These are phyloP conservation scores for Eciton burchellii DNA, from an alignment of 1,140 invertebrate genomes.

Conservation along the genomic window DNA sequence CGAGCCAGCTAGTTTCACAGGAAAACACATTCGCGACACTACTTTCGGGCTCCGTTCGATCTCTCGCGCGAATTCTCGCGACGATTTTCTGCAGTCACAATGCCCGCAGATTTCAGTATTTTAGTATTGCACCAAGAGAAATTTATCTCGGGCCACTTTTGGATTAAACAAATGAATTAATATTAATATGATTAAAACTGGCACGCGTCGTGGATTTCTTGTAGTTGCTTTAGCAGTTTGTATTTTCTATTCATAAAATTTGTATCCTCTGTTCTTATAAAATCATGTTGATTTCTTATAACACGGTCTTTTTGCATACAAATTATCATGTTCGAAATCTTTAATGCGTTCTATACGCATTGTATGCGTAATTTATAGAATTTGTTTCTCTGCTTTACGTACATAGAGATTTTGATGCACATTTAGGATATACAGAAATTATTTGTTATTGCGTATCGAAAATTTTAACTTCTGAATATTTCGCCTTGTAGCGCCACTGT, in stretches of 20 bases:
- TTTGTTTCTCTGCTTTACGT: not conserved
- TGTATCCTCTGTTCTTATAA: too few relatives aligned
- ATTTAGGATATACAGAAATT: not conserved
- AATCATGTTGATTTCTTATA: not conserved
- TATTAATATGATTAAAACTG: not conserved
- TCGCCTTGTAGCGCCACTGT: constrained; percentile 7
- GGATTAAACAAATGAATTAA: not conserved
- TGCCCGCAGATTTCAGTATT: not conserved
- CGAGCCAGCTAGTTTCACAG: constrained; percentile 69
- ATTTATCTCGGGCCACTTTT: not conserved
- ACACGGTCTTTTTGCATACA: not conserved
- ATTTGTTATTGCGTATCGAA: too few relatives aligned
- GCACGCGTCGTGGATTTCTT: too few relatives aligned
- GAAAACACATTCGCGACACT: constrained; percentile 71
- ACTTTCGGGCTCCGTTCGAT: constrained; percentile 58
- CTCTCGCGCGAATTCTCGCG: constrained; percentile 40
- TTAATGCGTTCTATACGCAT: not conserved
- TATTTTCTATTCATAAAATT: too few relatives aligned
- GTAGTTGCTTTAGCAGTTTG: too few relatives aligned
- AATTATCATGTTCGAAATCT: not conserved
- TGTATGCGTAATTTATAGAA: not conserved
- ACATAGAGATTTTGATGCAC: not conserved
- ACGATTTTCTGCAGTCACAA: not conserved
- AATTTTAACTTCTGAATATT: constrained; percentile 18
- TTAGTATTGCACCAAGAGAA: not conserved